phyloP scores from a whole-genome alignment of 2,888 invertebrate genomes.

The Diogma glabrata region DNA sequence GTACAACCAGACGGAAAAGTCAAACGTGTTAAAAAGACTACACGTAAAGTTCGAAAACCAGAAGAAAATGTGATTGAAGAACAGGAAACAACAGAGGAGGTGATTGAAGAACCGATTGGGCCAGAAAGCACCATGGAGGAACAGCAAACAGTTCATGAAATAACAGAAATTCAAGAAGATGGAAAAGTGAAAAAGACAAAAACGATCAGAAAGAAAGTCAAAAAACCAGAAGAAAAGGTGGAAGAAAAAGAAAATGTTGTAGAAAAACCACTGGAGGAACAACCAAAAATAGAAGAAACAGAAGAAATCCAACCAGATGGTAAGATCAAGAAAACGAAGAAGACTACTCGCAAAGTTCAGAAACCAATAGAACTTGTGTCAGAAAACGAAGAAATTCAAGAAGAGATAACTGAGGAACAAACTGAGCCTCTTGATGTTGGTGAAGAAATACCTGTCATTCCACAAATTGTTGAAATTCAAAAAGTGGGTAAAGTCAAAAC shows the following conservation, averaged over 20 bases:
- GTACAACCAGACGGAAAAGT: conserved; percentile 13
- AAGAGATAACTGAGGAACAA: conserved; percentile 17
- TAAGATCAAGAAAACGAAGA: neutral
- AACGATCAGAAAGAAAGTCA: conserved; percentile 9
- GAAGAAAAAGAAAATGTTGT: conserved; percentile 20
- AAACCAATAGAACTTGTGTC: conserved; percentile 14
- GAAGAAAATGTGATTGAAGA: conserved; percentile 24
- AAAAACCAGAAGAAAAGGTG: conserved; percentile 15
- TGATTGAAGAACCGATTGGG: no score
- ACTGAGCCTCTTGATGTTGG: conserved; percentile 25
- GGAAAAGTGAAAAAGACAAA: neutral
- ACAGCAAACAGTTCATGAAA: conserved; percentile 5
- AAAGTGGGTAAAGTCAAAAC: conserved; percentile 25
- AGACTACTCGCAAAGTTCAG: no score
- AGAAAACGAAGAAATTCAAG: conserved; percentile 19
- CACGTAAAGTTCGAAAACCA: neutral
- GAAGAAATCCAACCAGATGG: neutral
- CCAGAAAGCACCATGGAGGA: conserved; percentile 30
- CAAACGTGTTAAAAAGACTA: neutral
- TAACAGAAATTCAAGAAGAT: conserved; percentile 17
- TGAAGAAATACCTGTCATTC: conserved; percentile 19
- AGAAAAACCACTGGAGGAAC: conserved; percentile 21
- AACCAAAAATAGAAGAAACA: no score
- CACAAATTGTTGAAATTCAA: conserved; percentile 16
- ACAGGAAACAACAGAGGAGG: conserved; percentile 24